phyloP scores from a whole-genome alignment of 1,140 invertebrate genomes.

The Drosophila nasuta region DNA sequence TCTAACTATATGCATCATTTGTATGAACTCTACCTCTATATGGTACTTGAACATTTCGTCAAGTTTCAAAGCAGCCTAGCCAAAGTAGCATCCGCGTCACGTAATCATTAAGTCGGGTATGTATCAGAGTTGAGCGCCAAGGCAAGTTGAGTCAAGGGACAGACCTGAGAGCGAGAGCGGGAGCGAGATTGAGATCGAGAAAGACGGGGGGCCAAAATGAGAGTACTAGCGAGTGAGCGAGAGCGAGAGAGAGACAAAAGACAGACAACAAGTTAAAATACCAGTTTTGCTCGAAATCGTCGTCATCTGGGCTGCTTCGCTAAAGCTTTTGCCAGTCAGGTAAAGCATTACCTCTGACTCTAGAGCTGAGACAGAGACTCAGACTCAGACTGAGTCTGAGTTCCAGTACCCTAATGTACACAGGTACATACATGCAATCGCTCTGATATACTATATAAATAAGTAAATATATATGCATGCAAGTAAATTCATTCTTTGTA shows the following conservation, averaged over 20 bases:
- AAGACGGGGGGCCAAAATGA: neutral
- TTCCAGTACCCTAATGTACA: neutral
- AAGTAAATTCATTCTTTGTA: neutral
- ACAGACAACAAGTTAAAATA: constrained; percentile 38
- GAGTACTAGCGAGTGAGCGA: neutral
- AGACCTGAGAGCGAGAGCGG: neutral
- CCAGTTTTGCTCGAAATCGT: constrained; percentile 42
- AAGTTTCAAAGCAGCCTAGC: constrained; percentile 21
- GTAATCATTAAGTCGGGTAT: constrained; percentile 56
- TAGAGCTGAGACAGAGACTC: neutral
- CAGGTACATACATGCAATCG: neutral
- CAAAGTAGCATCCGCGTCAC: constrained; percentile 49
- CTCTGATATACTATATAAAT: neutral
- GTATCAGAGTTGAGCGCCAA: neutral
- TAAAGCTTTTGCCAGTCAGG: constrained; percentile 14
- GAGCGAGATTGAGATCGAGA: constrained; percentile 11
- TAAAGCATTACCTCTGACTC: neutral
- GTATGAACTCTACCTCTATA: too few relatives aligned
- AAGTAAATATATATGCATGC: neutral
- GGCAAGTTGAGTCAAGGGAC: constrained; percentile 1
- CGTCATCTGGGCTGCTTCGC: constrained; percentile 26
- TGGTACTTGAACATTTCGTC: constrained; percentile 42
- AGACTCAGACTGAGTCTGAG: neutral
- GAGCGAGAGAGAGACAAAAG: constrained; percentile 1
- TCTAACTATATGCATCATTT: too few relatives aligned